phyloP scores from a whole-genome alignment of 2,113 vertebrate genomes.

The Antidorcas marsupialis region DNA sequence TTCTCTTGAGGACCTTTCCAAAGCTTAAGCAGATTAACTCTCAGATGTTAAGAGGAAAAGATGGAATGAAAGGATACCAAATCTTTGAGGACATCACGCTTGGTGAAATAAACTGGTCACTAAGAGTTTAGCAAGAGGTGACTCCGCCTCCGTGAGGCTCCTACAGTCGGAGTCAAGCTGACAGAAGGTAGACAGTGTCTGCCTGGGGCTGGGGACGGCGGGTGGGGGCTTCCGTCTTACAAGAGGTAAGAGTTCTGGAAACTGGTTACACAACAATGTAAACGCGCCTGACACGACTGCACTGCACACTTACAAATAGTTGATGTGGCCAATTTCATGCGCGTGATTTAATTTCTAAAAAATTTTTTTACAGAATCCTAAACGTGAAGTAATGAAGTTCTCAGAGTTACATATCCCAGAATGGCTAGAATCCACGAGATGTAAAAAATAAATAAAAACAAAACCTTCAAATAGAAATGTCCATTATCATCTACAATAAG shows the following conservation, averaged over 20 bases:
- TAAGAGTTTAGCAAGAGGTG: background rate
- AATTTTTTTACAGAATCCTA: background rate
- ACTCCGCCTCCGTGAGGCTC: background rate
- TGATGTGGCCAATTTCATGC: background rate
- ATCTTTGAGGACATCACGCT: background rate
- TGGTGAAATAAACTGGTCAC: background rate
- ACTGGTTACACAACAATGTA: background rate
- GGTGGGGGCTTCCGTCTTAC: background rate
- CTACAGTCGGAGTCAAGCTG: background rate
- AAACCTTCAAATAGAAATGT: background rate
- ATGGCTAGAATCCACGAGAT: background rate
- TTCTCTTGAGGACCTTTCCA: background rate
- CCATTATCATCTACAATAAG: background rate
- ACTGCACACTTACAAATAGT: background rate
- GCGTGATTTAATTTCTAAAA: background rate
- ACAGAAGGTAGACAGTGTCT: background rate
- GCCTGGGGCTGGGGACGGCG: fast-evolving
- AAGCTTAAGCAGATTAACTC: background rate
- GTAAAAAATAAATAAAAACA: background rate
- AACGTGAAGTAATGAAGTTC: background rate
- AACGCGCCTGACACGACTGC: background rate
- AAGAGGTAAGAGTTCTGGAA: background rate
- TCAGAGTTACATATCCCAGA: background rate
- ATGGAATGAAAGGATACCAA: background rate
- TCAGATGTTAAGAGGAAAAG: background rate